Evolutionary conservation across 2,888 invertebrate genomes (phyloP), one percentile per base, ranked within the genome.

Genomic region (Corbicula japonica): DNA sequence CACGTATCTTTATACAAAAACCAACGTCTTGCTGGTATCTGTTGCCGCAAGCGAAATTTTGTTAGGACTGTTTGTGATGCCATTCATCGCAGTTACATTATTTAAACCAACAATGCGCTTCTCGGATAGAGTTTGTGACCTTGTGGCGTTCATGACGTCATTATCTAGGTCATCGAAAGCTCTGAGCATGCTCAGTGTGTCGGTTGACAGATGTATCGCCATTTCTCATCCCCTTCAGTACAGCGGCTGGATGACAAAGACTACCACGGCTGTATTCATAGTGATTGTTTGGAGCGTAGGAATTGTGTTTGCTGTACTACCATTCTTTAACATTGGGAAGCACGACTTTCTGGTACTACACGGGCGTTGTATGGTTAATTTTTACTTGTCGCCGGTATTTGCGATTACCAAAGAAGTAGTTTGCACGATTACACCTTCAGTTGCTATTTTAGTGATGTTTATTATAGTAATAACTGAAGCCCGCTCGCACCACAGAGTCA

Each of bases 141-240:
- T 77, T 41, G 41, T 72, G 23, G 76, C 66, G 26, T 80, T 77
- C 32, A 65, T 77, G 69, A 69, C 79, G 44, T 77, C 76, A 54
- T n/a, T 83, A 10, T 50, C 63, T 12, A 38, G 35, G 15, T 74
- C 80, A 34, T 74, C 76, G 8, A 77, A 76, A 26, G 80, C 85
- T 1, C 74, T 86, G 52, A 86, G 87, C 28, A 77, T 89, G 60
- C 77, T 87, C 60, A 80, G 85, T 38, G 86, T 89, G 8, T 86
- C 86, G 8, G 54, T 87, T 3, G 89, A 89, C 76, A 72, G 89
- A 44, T 88, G 84, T 61, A 60, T 87, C 15, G 89, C 89, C 0
- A 86, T 89, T 34, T 83, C 86, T 35, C 82, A 73, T 38, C 89
- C 89, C 0, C 71, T 89, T 2, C 85, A 86, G 41, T 89, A 89